phyloP scores from a whole-genome alignment of 2,888 invertebrate species.

The Apamea monoglypha region DNA sequence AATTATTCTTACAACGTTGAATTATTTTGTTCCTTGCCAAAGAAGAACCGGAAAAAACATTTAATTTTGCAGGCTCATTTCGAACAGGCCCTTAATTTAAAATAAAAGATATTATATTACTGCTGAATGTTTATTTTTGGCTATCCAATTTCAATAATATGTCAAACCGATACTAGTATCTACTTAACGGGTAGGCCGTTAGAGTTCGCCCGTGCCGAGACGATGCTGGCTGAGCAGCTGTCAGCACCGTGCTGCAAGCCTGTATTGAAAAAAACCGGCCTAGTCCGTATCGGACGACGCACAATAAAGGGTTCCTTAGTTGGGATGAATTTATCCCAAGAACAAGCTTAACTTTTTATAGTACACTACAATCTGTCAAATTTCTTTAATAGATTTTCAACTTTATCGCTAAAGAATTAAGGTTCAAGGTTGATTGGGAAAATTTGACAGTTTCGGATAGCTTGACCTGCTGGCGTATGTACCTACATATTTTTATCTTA shows the following conservation, averaged over 20 bases:
- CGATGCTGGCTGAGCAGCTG: not conserved
- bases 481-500: too few relatives aligned
- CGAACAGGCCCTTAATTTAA: not conserved
- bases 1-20: conserved; percentile 14
- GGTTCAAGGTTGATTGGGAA: too few relatives aligned
- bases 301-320: not conserved
- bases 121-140: not conserved
- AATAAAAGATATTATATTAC: not conserved
- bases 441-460: too few relatives aligned
- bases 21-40: conserved; percentile 2
- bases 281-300: not conserved
- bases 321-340: not conserved
- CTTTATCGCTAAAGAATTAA: too few relatives aligned
- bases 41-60: not conserved
- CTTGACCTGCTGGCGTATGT: too few relatives aligned
- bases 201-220: not conserved
- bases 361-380: too few relatives aligned
- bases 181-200: not conserved
- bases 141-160: not conserved
- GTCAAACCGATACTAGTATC: not conserved
- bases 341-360: too few relatives aligned
- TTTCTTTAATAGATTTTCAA: too few relatives aligned
- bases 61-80: not conserved
- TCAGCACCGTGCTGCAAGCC: not conserved
- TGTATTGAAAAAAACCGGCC: not conserved